Percentiles rank a stretch among this genome's conserved stretches.
Conservation (phyloP, 2,797 vertebrate genomes). For the Meriones psammophilus region DNA sequence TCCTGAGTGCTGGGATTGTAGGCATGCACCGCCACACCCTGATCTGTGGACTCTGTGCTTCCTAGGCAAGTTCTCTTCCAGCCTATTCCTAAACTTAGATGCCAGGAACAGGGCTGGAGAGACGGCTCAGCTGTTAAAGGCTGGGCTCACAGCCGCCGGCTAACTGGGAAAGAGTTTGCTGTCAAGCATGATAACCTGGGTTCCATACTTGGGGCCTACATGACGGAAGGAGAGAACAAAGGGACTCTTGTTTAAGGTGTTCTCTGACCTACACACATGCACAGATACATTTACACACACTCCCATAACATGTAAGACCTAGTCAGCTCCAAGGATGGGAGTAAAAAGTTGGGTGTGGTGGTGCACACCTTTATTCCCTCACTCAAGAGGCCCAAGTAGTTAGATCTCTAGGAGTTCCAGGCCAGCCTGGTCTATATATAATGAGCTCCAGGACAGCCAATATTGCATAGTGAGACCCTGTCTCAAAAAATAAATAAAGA, state of each 20-base stretch:
- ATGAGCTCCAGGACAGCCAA: background rate
- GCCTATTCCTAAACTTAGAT: background rate
- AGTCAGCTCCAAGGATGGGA: background rate
- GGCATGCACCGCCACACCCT: background rate
- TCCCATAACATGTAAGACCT: background rate
- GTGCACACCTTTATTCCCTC: background rate
- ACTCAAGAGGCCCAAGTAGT: background rate
- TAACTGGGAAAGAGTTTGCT: background rate
- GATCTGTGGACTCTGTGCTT: background rate
- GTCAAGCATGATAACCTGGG: background rate
- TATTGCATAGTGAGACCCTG: background rate
- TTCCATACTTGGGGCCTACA: background rate
- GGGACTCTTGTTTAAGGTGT: background rate
- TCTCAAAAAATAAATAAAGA: background rate
- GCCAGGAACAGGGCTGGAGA: background rate
- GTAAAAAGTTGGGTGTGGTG: background rate
- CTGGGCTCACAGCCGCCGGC: too few relatives aligned
- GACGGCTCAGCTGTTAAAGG: too few relatives aligned
- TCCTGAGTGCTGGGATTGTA: background rate
- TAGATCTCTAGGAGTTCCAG: background rate
- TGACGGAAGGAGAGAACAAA: background rate
- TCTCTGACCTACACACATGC: background rate
- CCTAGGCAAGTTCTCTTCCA: background rate
- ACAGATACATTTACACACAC: background rate
- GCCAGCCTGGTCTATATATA: background rate